phyloP scores from a whole-genome alignment of 2,113 vertebrate species.

The Epinephelus moara region DNA sequence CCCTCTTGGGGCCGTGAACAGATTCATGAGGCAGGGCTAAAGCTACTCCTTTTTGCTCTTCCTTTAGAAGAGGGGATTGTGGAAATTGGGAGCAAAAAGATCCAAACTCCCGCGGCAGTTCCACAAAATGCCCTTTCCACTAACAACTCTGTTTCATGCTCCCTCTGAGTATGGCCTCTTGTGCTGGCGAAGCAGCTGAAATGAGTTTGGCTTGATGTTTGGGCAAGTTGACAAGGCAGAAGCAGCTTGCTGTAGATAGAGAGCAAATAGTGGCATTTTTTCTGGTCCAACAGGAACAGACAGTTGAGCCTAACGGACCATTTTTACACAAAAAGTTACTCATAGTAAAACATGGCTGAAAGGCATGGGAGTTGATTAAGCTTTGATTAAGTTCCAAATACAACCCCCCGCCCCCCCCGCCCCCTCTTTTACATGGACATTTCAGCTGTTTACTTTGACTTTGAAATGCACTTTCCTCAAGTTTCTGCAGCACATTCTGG shows the following conservation, averaged over 20 bases:
- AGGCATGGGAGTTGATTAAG: constrained; percentile 47
- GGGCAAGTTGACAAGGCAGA: constrained; percentile 51
- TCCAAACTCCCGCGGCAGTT: constrained; percentile 39
- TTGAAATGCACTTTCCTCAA: constrained; percentile 6
- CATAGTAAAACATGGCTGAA: constrained; percentile 26
- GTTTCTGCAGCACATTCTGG: neutral
- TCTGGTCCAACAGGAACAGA: constrained; percentile 43
- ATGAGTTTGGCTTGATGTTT: constrained; percentile 46
- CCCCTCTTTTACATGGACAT: constrained; percentile 10
- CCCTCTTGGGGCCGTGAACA: constrained; percentile 33
- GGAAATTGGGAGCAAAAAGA: constrained; percentile 50
- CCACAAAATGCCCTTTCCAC: constrained; percentile 26
- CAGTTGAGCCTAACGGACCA: constrained; percentile 26
- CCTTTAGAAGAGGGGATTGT: constrained; percentile 27
- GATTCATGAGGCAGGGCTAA: constrained; percentile 37
- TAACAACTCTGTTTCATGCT: constrained; percentile 49
- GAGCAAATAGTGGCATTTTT: constrained; percentile 30
- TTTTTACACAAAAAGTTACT: constrained; percentile 29
- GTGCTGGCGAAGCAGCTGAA: constrained; percentile 42
- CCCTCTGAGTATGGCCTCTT: constrained; percentile 53
- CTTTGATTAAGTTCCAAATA: constrained; percentile 72
- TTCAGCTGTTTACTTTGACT: constrained; percentile 37
- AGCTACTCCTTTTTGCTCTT: constrained; percentile 29
- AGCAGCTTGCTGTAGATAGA: constrained; percentile 10
- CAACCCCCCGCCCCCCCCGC: neutral